phyloP scores from a whole-genome alignment of 2,113 vertebrate species.

The Spermophilus dauricus region DNA sequence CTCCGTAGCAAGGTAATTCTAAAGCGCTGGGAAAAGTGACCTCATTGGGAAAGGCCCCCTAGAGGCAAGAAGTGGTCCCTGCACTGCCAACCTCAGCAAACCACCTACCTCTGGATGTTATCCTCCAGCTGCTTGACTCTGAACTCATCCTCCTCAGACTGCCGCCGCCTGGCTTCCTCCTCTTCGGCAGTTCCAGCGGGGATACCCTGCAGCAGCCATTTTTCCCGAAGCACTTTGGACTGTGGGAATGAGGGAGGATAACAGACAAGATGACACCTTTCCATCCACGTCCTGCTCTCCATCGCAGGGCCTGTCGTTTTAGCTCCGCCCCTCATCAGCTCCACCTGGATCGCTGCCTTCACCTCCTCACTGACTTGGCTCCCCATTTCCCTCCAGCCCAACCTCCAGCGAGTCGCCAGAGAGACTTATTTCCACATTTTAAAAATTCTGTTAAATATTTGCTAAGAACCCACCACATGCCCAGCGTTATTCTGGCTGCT shows the following conservation, averaged over 20 bases:
- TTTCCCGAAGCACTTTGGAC: conserved; percentile 98
- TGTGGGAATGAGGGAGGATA: conserved; percentile 81
- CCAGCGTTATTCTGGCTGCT: not conserved
- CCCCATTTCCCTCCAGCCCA: not conserved
- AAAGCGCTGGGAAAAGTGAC: too few relatives aligned
- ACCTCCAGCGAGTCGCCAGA: too few relatives aligned
- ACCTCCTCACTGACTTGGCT: not conserved
- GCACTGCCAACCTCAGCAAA: not conserved
- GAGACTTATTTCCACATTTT: not conserved
- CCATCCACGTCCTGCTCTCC: not conserved
- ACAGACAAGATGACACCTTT: not conserved
- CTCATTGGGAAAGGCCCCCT: not conserved
- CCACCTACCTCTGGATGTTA: conserved; percentile 93
- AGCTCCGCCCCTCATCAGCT: not conserved
- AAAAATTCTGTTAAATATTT: not conserved
- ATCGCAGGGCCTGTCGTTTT: rapidly evolving
- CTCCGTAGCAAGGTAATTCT: too few relatives aligned
- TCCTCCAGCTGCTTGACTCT: conserved; percentile 95
- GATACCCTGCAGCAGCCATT: conserved; percentile 98
- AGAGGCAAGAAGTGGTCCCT: not conserved
- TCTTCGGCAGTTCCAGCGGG: conserved; percentile 92
- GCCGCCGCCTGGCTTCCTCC: conserved; percentile 92
- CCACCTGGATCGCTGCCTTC: not conserved
- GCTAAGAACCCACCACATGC: not conserved
- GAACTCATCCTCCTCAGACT: conserved; percentile 96